Evolutionary conservation across 2,113 vertebrate genomes (phyloP).

Genomic region (Cricetomys ansorgei): DNA sequence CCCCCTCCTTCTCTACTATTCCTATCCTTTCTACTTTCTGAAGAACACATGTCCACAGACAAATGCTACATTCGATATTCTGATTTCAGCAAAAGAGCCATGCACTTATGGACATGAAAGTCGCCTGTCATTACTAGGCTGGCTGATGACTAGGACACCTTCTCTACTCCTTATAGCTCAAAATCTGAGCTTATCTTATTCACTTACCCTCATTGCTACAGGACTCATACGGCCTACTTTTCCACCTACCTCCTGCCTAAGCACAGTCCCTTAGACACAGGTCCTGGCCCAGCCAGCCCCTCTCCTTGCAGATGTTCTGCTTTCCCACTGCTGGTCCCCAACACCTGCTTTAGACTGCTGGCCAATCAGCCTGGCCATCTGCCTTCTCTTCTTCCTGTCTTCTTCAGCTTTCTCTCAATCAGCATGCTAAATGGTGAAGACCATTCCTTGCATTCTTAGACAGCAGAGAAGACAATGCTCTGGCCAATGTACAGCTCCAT

Average conservation of each 20-base stretch:
- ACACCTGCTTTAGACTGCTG: background rate
- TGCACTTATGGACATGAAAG: background rate
- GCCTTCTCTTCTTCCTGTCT: background rate
- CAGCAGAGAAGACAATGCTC: background rate
- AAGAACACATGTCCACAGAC: background rate
- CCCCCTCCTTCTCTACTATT: background rate
- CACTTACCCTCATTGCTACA: background rate
- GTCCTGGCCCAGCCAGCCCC: background rate
- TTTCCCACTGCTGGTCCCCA: background rate
- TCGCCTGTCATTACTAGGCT: background rate
- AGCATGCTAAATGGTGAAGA: background rate
- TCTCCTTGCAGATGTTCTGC: background rate
- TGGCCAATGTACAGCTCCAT: background rate
- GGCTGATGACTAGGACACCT: background rate
- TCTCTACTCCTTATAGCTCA: background rate
- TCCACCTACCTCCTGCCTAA: background rate
- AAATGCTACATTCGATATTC: background rate
- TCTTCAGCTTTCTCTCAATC: background rate
- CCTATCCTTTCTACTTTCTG: background rate
- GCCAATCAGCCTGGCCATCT: background rate
- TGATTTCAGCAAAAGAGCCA: background rate
- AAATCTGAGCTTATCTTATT: background rate
- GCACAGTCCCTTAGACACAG: background rate
- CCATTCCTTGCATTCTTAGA: background rate
- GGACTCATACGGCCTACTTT: background rate